These are phyloP conservation scores for Andrena camellia DNA, from an alignment of 2,888 invertebrate species.

Conservation along the genomic window DNA sequence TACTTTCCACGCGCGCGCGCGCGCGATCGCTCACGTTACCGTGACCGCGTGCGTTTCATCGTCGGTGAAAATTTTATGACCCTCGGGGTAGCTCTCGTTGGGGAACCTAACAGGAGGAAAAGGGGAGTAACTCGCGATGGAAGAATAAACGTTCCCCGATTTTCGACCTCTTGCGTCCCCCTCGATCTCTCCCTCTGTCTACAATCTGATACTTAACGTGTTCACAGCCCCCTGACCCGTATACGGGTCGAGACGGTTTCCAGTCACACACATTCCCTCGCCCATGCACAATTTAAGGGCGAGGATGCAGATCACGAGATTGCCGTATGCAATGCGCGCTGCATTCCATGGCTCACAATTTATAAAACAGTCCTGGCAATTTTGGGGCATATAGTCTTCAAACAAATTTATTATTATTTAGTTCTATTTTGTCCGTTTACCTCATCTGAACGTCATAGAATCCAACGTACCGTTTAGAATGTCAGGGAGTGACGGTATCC, in stretches of 20 bases:
- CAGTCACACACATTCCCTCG: neutral
- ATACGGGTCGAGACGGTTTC: neutral
- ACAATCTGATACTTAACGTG: slow-evolving; percentile 4
- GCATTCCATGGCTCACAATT: too few relatives aligned
- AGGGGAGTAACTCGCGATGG: neutral
- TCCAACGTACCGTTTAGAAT: too few relatives aligned
- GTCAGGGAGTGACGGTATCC: too few relatives aligned
- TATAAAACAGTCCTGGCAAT: too few relatives aligned
- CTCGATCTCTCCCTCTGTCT: neutral
- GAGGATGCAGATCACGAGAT: too few relatives aligned
- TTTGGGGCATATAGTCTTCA: too few relatives aligned
- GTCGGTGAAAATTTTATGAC: slow-evolving; percentile 49
- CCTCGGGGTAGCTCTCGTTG: slow-evolving; percentile 9
- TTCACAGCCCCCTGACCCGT: neutral
- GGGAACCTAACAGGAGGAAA: neutral
- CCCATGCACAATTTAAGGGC: too few relatives aligned
- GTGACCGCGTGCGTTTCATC: slow-evolving; percentile 50
- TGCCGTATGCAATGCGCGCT: too few relatives aligned
- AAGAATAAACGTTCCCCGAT: slow-evolving; percentile 49
- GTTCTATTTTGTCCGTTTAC: too few relatives aligned
- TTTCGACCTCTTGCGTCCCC: slow-evolving; percentile 5
- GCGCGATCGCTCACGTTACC: slow-evolving; percentile 36
- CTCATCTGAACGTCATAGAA: too few relatives aligned
- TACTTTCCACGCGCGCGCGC: slow-evolving; percentile 34
- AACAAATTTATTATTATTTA: too few relatives aligned